Evolutionary conservation across 2,888 invertebrate species (phyloP).

Genomic region (Crioceris asparagi): DNA sequence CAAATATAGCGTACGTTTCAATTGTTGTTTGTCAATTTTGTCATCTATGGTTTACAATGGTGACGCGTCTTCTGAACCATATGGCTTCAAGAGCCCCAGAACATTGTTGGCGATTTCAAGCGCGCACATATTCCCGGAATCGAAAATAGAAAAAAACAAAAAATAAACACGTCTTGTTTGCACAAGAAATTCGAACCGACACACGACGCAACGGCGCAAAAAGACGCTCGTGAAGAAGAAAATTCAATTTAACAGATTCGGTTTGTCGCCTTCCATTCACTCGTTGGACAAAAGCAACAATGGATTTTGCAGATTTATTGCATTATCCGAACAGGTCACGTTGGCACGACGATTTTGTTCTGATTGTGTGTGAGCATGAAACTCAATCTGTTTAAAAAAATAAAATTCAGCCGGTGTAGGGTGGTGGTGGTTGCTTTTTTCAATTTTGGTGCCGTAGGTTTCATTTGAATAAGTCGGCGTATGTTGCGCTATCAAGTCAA

Average conservation of each 20-base stretch:
- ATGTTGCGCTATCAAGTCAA: too few relatives aligned
- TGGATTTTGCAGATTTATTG: slow-evolving; percentile 2
- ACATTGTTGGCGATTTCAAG: too few relatives aligned
- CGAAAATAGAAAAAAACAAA: too few relatives aligned
- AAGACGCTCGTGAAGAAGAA: slow-evolving; percentile 2
- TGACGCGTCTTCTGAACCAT: too few relatives aligned
- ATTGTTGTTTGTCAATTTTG: too few relatives aligned
- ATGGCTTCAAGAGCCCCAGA: too few relatives aligned
- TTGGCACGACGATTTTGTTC: background rate
- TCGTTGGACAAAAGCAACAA: background rate
- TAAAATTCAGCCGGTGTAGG: background rate
- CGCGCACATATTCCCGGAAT: too few relatives aligned
- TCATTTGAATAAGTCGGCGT: too few relatives aligned
- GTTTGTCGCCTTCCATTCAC: background rate
- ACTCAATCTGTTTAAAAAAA: slow-evolving; percentile 1
- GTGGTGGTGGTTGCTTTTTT: slow-evolving; percentile 1
- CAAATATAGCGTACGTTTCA: too few relatives aligned
- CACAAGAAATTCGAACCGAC: slow-evolving; percentile 1
- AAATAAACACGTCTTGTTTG: too few relatives aligned
- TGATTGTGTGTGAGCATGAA: slow-evolving; percentile 1
- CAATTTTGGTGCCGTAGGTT: background rate
- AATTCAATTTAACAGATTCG: slow-evolving; percentile 2
- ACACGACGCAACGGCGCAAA: too few relatives aligned
- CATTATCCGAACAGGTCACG: slow-evolving; percentile 1
- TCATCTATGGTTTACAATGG: too few relatives aligned